Conservation (phyloP, 1,140 invertebrate species). For the Ectropis grisescens region DNA sequence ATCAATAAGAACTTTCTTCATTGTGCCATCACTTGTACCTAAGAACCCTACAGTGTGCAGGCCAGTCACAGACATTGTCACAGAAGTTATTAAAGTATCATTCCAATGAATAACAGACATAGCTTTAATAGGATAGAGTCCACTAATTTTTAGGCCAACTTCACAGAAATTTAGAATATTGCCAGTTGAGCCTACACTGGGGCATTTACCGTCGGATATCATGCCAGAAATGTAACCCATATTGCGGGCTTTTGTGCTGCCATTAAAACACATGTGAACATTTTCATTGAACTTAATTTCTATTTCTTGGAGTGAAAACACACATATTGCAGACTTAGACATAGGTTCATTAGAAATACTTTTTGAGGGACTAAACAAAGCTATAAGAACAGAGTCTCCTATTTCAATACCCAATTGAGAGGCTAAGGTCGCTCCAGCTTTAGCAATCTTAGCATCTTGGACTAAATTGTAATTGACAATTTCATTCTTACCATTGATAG, state of each 20-base stretch:
- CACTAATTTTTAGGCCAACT: conserved; percentile 93
- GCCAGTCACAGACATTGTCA: conserved; percentile 87
- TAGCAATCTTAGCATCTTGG: conserved; percentile 89
- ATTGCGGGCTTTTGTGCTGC: conserved; percentile 89
- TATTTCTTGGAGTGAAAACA: conserved; percentile 89
- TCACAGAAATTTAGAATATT: conserved; percentile 94
- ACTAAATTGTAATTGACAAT: conserved; percentile 86
- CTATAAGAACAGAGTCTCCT: conserved; percentile 84
- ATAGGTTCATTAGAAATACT: conserved; percentile 85
- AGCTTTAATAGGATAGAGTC: conserved; percentile 83
- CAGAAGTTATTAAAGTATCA: conserved; percentile 84
- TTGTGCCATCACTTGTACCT: conserved; percentile 42
- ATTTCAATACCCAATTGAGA: conserved; percentile 81
- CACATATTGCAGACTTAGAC: conserved; percentile 85
- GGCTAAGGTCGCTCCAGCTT: conserved; percentile 85
- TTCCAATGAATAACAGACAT: conserved; percentile 82
- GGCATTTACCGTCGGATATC: conserved; percentile 91
- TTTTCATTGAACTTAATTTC: conserved; percentile 95
- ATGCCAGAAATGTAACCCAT: conserved; percentile 95
- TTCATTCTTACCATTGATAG: conserved; percentile 63
- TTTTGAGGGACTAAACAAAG: conserved; percentile 86
- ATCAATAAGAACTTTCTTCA: conserved; percentile 58
- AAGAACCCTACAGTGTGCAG: conserved; percentile 91
- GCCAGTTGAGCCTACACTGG: conserved; percentile 84
- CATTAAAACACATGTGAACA: conserved; percentile 97